Conservation (phyloP, 2,888 invertebrate genomes). For the Hartigia nigra region DNA sequence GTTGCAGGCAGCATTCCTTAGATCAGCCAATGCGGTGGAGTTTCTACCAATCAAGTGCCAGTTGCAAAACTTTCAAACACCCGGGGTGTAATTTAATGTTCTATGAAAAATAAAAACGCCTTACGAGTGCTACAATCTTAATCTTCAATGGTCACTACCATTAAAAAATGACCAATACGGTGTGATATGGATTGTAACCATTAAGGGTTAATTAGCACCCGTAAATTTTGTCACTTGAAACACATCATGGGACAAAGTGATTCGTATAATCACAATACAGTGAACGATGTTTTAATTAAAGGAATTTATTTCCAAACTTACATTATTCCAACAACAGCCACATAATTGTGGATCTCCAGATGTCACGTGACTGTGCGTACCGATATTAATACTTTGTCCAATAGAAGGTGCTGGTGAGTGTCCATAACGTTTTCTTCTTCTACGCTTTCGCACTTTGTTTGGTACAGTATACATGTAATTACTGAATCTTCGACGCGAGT, state of each 20-base stretch:
- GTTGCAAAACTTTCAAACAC: not conserved
- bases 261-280: not conserved
- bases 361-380: slow-evolving; percentile 19
- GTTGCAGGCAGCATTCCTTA: not conserved
- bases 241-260: not conserved
- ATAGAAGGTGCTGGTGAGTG: slow-evolving; percentile 28
- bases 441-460: slow-evolving; percentile 73
- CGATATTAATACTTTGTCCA: slow-evolving; percentile 5
- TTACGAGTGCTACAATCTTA: not conserved
- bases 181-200: no score
- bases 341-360: slow-evolving; percentile 26
- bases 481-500: slow-evolving; percentile 77
- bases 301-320: slow-evolving; percentile 36
- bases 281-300: not conserved
- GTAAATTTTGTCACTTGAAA: not conserved
- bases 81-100: not conserved
- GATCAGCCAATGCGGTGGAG: not conserved
- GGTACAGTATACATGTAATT: slow-evolving; percentile 77
- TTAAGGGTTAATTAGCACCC: not conserved
- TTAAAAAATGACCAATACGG: no score
- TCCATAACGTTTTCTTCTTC: slow-evolving; percentile 63
- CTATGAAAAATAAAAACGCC: not conserved
- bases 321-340: slow-evolving; percentile 47
- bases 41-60: not conserved
- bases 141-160: no score